These are phyloP conservation scores for Sakesphorus luctuosus DNA, from an alignment of 2,113 vertebrate genomes.

Conservation along the genomic window DNA sequence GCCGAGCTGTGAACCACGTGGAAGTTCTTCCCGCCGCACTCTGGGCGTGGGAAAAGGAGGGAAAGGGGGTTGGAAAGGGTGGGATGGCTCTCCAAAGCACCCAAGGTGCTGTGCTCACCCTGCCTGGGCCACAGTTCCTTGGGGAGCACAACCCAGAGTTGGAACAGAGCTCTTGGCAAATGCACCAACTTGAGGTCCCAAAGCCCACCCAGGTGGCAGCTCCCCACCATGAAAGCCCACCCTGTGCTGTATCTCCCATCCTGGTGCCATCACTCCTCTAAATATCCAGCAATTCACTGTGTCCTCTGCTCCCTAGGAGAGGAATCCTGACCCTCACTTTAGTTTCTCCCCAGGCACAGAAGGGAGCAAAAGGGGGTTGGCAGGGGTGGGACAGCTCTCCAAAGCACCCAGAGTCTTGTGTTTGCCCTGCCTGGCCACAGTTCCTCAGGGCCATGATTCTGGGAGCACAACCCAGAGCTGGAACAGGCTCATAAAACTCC, in stretches of 20 bases:
- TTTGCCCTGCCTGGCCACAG: accelerated
- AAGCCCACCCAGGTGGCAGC: background rate
- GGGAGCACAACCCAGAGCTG: background rate
- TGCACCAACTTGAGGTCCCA: accelerated
- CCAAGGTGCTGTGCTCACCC: accelerated
- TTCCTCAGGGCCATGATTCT: accelerated
- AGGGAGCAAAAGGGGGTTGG: no score
- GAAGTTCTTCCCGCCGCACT: constrained; percentile 98
- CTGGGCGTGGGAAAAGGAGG: constrained; percentile 48
- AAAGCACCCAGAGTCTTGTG: no score
- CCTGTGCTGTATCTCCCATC: no score
- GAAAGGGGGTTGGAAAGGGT: no score
- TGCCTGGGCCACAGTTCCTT: accelerated
- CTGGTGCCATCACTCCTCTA: no score
- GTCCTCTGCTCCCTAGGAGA: no score
- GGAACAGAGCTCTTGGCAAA: background rate
- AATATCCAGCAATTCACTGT: no score
- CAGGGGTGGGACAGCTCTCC: accelerated
- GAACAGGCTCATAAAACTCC: background rate
- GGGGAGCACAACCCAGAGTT: background rate
- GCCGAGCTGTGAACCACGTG: constrained; percentile 93
- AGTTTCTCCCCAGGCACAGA: no score
- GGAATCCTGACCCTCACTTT: no score
- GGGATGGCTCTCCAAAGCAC: accelerated
- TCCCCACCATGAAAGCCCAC: background rate